Conservation (phyloP, 2,888 invertebrate species). For the Drosophila suboccidentalis region DNA sequence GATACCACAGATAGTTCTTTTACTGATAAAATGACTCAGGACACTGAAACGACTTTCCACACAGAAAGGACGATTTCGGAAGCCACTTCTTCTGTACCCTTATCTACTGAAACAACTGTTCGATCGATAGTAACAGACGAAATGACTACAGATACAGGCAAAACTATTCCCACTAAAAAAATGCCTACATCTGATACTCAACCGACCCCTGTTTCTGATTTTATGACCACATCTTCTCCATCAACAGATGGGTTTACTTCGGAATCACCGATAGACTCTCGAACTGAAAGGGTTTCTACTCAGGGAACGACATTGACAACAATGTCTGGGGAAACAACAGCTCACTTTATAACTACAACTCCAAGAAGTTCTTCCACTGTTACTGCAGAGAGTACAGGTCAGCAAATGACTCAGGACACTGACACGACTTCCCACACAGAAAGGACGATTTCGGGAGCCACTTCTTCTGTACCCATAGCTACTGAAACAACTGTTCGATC, state of each 20-base stretch:
- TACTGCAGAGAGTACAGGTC: background rate
- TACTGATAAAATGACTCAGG: too few species aligned
- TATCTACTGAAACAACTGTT: background rate
- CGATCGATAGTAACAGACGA: background rate
- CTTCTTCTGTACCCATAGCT: background rate
- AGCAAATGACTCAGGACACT: background rate
- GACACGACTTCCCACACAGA: background rate
- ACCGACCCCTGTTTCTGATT: background rate
- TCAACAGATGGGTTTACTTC: too few species aligned
- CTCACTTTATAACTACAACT: background rate
- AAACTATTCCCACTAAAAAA: background rate
- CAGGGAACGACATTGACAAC: too few species aligned
- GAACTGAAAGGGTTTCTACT: too few species aligned
- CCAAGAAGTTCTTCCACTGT: background rate
- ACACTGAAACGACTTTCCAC: background rate
- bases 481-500: background rate
- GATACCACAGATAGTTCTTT: too few species aligned
- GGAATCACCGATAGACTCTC: too few species aligned
- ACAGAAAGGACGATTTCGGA: background rate
- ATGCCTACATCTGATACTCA: background rate
- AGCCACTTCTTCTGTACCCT: background rate
- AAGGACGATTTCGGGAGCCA: background rate
- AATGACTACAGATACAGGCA: background rate
- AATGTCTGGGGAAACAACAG: conserved; percentile 4
- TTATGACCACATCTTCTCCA: background rate